phyloP scores from a whole-genome alignment of 2,888 invertebrate species.

The Ophion ventricosus region DNA sequence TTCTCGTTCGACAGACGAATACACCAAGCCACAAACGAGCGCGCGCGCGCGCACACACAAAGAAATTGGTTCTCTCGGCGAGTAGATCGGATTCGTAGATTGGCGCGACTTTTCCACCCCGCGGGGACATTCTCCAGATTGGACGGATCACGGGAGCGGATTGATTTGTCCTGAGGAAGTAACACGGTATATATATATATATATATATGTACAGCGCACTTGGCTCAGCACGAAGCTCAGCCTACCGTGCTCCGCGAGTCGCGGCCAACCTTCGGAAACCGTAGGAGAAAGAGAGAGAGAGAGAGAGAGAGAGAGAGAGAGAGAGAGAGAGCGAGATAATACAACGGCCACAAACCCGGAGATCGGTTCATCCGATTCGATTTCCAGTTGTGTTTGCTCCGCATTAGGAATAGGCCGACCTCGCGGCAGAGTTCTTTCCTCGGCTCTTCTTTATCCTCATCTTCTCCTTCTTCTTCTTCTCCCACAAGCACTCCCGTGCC shows the following conservation, averaged over 20 bases:
- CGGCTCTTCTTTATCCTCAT: constrained; percentile 27
- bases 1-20: constrained; percentile 20
- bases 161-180: constrained; percentile 71
- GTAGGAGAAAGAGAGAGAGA: constrained; percentile 7
- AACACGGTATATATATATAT: constrained; percentile 43
- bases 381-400: constrained; percentile 74
- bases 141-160: constrained; percentile 71
- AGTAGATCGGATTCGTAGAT: constrained; percentile 66
- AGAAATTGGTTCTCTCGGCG: constrained; percentile 43
- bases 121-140: constrained; percentile 72
- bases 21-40: neutral
- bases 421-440: constrained; percentile 55
- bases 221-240: constrained; percentile 43
- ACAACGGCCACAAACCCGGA: constrained; percentile 57
- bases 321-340: constrained; percentile 22
- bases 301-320: constrained; percentile 5
- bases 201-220: constrained; percentile 34
- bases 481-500: constrained; percentile 18
- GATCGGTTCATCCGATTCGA: constrained; percentile 74
- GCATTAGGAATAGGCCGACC: constrained; percentile 75
- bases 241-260: constrained; percentile 62
- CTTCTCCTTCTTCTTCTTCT: constrained; percentile 1
- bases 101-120: constrained; percentile 66
- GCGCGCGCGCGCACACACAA: constrained; percentile 27
- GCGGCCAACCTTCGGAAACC: constrained; percentile 17